Percentiles rank a stretch among this genome's conserved stretches.
Evolutionary conservation across 92 coral and sea anemone species (phyloP).

Genomic region (Diadumene lineata): DNA sequence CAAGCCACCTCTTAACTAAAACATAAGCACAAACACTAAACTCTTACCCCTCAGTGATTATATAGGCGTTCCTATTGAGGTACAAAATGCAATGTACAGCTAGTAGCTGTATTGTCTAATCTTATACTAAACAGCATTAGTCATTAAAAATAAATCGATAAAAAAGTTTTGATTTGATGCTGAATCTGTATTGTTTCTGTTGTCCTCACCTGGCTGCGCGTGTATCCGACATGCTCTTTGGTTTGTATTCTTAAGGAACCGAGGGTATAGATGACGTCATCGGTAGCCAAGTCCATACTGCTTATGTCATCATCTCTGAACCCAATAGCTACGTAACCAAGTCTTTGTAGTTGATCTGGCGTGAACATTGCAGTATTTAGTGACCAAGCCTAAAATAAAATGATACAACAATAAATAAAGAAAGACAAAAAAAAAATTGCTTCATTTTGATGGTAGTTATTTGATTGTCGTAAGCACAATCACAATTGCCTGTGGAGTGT

Average conservation of each 20-base stretch:
- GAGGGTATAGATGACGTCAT: constrained; percentile 73
- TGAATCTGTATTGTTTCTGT: not conserved
- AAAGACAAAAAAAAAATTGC: too few relatives aligned
- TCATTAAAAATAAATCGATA: too few relatives aligned
- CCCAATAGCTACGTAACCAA: constrained; percentile 64
- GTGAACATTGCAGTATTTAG: constrained; percentile 40
- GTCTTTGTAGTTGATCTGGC: constrained; percentile 56
- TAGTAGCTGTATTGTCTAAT: too few relatives aligned
- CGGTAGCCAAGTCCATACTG: constrained; percentile 47
- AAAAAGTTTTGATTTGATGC: too few relatives aligned
- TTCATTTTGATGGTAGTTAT: too few relatives aligned
- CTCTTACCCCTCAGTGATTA: too few relatives aligned
- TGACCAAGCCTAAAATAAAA: constrained; percentile 50
- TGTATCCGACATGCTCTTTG: constrained; percentile 44
- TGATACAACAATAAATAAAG: not conserved
- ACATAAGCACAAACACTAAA: not conserved
- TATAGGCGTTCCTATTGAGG: too few relatives aligned
- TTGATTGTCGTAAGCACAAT: too few relatives aligned
- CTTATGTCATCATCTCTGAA: constrained; percentile 57
- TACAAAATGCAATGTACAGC: too few relatives aligned
- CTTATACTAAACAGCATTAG: too few relatives aligned
- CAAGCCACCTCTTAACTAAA: constrained; percentile 54
- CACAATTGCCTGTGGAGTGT: not conserved
- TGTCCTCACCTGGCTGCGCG: constrained; percentile 46
- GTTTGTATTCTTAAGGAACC: constrained; percentile 44